A percentile compares a stretch with the other conserved stretches of the same genome.
Conservation (phyloP, 2,888 invertebrate genomes). For the Aspidiotus destructor region DNA sequence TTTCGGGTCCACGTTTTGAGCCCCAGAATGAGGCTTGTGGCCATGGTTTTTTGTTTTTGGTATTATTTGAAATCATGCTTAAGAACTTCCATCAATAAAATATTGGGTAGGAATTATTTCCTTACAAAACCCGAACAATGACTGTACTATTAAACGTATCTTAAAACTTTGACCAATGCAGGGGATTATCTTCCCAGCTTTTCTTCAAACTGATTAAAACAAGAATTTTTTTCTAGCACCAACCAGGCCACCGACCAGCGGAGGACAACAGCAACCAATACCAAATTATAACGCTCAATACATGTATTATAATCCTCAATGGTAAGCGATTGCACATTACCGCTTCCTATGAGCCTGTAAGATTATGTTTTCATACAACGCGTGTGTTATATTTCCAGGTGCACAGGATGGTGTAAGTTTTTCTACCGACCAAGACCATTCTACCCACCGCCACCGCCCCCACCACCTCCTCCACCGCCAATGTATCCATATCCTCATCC, state of each 20-base stretch:
- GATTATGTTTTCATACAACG: not conserved
- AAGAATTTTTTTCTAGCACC: constrained; percentile 5
- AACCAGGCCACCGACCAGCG: constrained; percentile 9
- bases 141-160: too few species aligned
- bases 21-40: too few species aligned
- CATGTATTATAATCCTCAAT: constrained; percentile 19
- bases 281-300: constrained; percentile 26
- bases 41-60: too few species aligned
- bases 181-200: too few species aligned
- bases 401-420: constrained; percentile 34
- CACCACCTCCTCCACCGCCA: constrained; percentile 25
- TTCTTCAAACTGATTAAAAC: too few species aligned
- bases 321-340: constrained; percentile 15
- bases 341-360: not conserved
- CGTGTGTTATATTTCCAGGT: constrained; percentile 22
- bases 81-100: too few species aligned
- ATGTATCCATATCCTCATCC: constrained; percentile 20
- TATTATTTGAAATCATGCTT: too few species aligned
- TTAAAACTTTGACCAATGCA: too few species aligned
- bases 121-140: too few species aligned
- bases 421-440: constrained; percentile 35
- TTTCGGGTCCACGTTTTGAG: too few species aligned
- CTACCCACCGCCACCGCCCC: constrained; percentile 27
- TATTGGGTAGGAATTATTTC: too few species aligned
- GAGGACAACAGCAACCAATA: not conserved